Base-by-base conservation (phyloP, 2,113 vertebrate species). In the Neofelis nebulosa region DNA sequence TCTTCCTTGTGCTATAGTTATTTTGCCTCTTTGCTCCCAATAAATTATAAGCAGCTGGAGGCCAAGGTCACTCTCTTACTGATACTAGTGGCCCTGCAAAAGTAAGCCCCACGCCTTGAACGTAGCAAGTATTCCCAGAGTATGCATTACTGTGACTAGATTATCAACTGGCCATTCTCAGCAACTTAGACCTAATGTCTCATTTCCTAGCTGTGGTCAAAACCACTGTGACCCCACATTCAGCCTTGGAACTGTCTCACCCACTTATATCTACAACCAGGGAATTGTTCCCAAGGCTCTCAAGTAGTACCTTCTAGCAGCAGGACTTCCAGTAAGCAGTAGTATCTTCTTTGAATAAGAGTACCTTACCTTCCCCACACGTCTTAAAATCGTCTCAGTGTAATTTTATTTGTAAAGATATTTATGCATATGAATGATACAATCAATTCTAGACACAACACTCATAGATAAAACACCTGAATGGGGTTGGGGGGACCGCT, bases 361-460 rank as follows among this genome's bases (percentile, higher is more conserved):
- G 4, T 9, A 45, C 52, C 3, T 87, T 48, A 55, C 29, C 93
- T 33, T 90, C 7, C 38, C 15, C 83, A 45, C 0, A 0, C 76
- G 45, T 57, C 29, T 95, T 73, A 61, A 18, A 89, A 91, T 25
- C 90, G 11, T 11, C 48, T 86, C 36, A 68, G 6, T 21, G 45
- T 31, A 41, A 92, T n/a, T 81, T 84, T 88, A 55, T 91, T 63
- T 92, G 33, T 55, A 88, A 95, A 81, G 65, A 79, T 63, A 66
- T 88, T 81, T 25, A 89, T 27, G 5, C 38, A 65, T 33, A 65
- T 36, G 7, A 85, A 36, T 48, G 16, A 79, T n/a, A 10, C 13
- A 91, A 97, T 89, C 38, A 80, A 92, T 80, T 91, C 36, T 8
- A 97, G 71, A 80, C 2, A 41, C 3, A 83, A 79, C 93, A 95